Percentiles rank a stretch among this genome's conserved stretches.
Evolutionary conservation across 2,113 vertebrate species (phyloP).

Genomic region (Taurulus bubalis): DNA sequence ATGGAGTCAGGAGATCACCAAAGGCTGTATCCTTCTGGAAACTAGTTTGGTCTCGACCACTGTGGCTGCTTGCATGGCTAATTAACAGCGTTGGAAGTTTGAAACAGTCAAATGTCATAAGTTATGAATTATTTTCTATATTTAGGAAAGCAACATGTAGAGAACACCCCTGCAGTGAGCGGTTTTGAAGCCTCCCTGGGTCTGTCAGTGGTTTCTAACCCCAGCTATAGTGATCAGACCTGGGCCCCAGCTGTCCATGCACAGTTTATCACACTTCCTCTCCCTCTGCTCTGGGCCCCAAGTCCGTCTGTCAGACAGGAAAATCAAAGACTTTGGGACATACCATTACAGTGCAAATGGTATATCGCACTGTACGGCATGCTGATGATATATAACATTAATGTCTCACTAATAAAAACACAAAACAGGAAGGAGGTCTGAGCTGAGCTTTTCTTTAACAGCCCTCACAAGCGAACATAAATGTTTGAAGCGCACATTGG

Average conservation of each 20-base stretch:
- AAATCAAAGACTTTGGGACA: slow-evolving; percentile 60
- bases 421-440: slow-evolving; percentile 26
- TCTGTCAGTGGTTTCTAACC: slow-evolving; percentile 65
- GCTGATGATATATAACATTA: slow-evolving; percentile 39
- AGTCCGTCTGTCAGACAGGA: slow-evolving; percentile 57
- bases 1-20: neutral
- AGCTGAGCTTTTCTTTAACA: slow-evolving; percentile 24
- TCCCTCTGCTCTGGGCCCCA: slow-evolving; percentile 44
- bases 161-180: slow-evolving; percentile 11
- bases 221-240: slow-evolving; percentile 50
- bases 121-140: neutral
- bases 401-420: slow-evolving; percentile 22
- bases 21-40: neutral
- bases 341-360: slow-evolving; percentile 53
- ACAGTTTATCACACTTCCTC: slow-evolving; percentile 74
- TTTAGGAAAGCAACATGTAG: neutral
- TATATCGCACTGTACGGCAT: slow-evolving; percentile 21
- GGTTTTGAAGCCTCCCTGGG: slow-evolving; percentile 37
- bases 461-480: slow-evolving; percentile 23
- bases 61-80: slow-evolving; percentile 1
- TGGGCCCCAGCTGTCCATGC: slow-evolving; percentile 60
- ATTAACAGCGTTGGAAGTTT: neutral
- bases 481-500: slow-evolving; percentile 13
- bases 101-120: neutral
- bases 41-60: neutral